These are phyloP conservation scores for Pristis pectinata DNA, from an alignment of 2,797 vertebrate species.

Conservation along the genomic window DNA sequence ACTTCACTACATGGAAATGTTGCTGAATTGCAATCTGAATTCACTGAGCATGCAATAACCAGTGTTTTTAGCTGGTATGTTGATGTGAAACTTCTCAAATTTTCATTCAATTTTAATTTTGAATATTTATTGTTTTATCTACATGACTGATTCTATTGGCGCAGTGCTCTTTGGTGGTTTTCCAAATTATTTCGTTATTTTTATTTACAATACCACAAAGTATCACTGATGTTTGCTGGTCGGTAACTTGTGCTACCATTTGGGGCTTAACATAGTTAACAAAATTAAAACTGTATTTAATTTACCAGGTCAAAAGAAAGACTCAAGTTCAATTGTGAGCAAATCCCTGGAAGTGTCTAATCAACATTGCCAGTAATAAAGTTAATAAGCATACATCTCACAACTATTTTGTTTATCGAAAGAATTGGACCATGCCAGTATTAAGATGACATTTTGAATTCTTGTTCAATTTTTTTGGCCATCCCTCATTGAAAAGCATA, in stretches of 20 bases:
- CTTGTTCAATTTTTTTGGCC: neutral
- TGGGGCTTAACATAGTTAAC: neutral
- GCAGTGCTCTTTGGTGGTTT: neutral
- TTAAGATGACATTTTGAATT: neutral
- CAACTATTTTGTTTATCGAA: neutral
- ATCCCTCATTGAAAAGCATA: neutral
- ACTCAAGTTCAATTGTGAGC: neutral
- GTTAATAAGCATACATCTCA: neutral
- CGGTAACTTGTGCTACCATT: neutral
- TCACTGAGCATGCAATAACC: neutral
- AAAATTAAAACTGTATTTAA: neutral
- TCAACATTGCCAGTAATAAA: neutral
- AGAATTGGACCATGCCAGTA: neutral
- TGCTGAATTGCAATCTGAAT: neutral
- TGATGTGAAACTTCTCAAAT: neutral
- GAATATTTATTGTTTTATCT: neutral
- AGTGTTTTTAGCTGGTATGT: neutral
- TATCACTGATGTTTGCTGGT: neutral
- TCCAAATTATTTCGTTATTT: neutral
- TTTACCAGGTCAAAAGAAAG: neutral
- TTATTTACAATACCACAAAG: neutral
- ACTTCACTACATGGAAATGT: neutral
- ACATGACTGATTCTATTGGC: neutral
- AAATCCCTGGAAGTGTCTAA: neutral
- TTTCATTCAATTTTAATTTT: neutral